Base-by-base conservation (phyloP, 2,113 vertebrate species). In the Phaethornis superciliosus region DNA sequence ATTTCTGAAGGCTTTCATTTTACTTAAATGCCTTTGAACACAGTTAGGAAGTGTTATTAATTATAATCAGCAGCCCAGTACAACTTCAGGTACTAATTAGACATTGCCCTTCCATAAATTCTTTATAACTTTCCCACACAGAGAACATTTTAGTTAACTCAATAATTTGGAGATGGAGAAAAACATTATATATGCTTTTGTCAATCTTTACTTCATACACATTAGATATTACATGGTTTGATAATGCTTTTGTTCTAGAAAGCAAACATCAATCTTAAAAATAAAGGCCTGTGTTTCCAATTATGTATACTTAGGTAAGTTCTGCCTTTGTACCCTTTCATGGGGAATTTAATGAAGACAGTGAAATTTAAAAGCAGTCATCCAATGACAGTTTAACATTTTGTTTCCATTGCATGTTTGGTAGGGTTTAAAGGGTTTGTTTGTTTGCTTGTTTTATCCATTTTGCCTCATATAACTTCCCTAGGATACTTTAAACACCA, bases 41-140 rank as follows among this genome's bases (percentile, higher is more conserved):
- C 60, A 86, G 69, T 93, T 94, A 86, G 69, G 75, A 95, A 96
- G 44, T 97, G 72, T 95, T 97, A 95, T 88, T 91, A 95, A 96
- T 95, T 91, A 85, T 85, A 95, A 93, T 86, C 49, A 86, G 59
- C 81, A 91, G 27, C 69, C 44, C 80, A 70, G 37, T 91, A 89
- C 81, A 91, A 94, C 47, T 91, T 95, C 85, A 96, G 85, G 82
- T 97, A 83, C 65, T 95, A 86, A 95, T 96, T 93, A 95, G 72
- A 37, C 47, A 54, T 93, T 95, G 56, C 67, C 80, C 75, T 93
- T 93, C 46, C 5, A 11, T 85, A 91, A 93, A 77, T 89, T 71
- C 58, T 81, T 94, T 80, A 37, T 68, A 85, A 76, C 46, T 89
- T 95, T 77, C 51, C 76, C 82, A 15, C 93, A 72, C 49, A 70